These are phyloP conservation scores for Trypoxylon attenuatum DNA, from an alignment of 2,888 invertebrate species.

Conservation along the genomic window DNA sequence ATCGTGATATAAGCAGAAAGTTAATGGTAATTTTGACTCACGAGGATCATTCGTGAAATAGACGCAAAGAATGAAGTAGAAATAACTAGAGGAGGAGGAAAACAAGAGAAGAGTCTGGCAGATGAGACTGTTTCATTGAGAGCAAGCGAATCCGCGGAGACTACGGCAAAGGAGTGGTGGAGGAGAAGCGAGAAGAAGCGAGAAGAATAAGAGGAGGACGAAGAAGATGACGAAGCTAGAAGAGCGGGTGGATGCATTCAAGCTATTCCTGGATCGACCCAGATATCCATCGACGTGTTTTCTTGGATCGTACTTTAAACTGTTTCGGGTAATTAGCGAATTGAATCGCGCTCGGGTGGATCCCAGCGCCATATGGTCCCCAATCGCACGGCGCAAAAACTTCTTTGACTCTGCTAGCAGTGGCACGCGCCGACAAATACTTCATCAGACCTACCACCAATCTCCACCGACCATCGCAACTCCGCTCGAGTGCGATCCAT, in stretches of 20 bases:
- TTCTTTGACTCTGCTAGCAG: constrained; percentile 34
- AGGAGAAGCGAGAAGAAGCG: constrained; percentile 7
- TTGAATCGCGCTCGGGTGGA: constrained; percentile 52
- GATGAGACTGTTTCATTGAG: constrained; percentile 63
- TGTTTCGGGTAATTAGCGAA: constrained; percentile 70
- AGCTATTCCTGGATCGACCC: constrained; percentile 69
- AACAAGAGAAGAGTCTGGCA: constrained; percentile 4
- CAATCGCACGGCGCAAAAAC: constrained; percentile 32
- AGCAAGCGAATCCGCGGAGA: constrained; percentile 45
- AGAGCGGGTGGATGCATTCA: constrained; percentile 67
- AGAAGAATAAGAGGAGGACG: constrained; percentile 22
- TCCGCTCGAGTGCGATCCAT: too few species aligned
- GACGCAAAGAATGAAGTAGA: background rate
- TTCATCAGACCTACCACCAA: background rate
- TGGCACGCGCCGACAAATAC: constrained; percentile 13
- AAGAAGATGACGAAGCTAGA: constrained; percentile 13
- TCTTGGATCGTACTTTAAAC: constrained; percentile 62
- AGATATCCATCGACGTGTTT: constrained; percentile 64
- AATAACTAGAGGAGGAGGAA: background rate
- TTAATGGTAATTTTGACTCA: too few species aligned
- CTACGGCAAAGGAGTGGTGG: too few species aligned
- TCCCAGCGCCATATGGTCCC: constrained; percentile 49
- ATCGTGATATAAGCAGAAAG: too few species aligned
- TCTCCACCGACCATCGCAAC: background rate
- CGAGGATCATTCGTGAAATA: too few species aligned